phyloP scores from a whole-genome alignment of 23 tunicate genomes.

The Halocynthia aurantium region DNA sequence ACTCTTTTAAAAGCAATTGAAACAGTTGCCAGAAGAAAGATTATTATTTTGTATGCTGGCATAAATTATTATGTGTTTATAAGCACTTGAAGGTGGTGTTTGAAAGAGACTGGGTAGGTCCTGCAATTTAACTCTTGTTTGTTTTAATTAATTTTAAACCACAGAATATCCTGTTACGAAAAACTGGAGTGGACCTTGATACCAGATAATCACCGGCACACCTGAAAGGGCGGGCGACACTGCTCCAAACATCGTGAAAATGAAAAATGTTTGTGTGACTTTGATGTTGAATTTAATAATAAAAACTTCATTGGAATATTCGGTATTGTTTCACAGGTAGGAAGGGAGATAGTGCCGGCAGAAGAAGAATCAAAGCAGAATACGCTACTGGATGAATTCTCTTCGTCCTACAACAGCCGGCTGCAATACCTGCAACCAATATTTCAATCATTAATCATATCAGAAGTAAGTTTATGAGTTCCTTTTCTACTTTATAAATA shows the following conservation, averaged over 20 bases:
- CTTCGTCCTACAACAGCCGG: slow-evolving; percentile 52
- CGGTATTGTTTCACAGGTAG: slow-evolving; percentile 20
- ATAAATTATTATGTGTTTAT: no score
- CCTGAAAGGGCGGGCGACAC: no score
- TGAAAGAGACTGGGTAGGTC: not conserved
- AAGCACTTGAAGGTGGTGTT: no score
- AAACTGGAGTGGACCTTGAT: no score
- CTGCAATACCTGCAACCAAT: slow-evolving; percentile 60
- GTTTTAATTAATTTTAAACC: no score
- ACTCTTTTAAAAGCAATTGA: no score
- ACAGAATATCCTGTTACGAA: slow-evolving; percentile 42
- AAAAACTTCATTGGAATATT: not conserved
- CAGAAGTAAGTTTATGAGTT: slow-evolving; percentile 33
- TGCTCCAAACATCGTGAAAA: slow-evolving; percentile 59
- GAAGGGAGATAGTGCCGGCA: slow-evolving; percentile 58
- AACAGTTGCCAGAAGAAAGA: no score
- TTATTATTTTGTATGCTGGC: no score
- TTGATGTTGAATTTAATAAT: slow-evolving; percentile 1
- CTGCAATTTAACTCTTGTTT: not conserved
- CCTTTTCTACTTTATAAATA: no score
- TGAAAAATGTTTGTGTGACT: slow-evolving; percentile 35
- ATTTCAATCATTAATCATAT: slow-evolving; percentile 26
- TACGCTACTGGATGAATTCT: slow-evolving; percentile 52
- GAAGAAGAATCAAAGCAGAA: slow-evolving; percentile 53
- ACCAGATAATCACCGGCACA: no score